Evolutionary conservation across 2,797 vertebrate species (phyloP).

Genomic region (Helicolenus hilgendorfi): DNA sequence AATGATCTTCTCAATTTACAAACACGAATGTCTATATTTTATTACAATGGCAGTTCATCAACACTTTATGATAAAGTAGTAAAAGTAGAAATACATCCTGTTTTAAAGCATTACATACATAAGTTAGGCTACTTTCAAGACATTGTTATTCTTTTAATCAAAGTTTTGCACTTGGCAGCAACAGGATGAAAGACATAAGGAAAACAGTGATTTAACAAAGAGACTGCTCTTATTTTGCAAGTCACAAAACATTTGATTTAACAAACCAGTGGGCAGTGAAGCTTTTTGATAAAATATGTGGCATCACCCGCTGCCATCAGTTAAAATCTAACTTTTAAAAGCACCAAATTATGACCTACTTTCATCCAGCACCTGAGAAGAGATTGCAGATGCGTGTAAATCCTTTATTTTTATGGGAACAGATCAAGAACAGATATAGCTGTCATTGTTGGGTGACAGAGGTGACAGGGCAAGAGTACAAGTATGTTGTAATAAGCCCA

Average conservation of each 20-base stretch:
- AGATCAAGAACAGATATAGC: background rate
- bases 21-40: background rate
- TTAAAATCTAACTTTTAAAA: background rate
- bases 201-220: constrained; percentile 6
- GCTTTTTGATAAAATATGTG: background rate
- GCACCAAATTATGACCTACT: background rate
- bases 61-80: background rate
- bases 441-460: background rate
- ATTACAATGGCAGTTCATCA: background rate
- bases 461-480: constrained; percentile 1
- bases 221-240: background rate
- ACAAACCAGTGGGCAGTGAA: constrained; percentile 1
- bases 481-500: background rate
- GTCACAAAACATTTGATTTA: background rate
- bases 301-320: constrained; percentile 4
- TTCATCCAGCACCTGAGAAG: background rate
- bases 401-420: background rate
- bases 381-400: background rate
- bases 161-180: background rate
- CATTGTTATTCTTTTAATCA: background rate
- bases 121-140: background rate
- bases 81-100: background rate
- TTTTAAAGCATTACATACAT: background rate
- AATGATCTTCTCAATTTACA: constrained; percentile 2
- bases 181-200: background rate